phyloP scores from a whole-genome alignment of 1,140 invertebrate genomes.

The Samia ricini region DNA sequence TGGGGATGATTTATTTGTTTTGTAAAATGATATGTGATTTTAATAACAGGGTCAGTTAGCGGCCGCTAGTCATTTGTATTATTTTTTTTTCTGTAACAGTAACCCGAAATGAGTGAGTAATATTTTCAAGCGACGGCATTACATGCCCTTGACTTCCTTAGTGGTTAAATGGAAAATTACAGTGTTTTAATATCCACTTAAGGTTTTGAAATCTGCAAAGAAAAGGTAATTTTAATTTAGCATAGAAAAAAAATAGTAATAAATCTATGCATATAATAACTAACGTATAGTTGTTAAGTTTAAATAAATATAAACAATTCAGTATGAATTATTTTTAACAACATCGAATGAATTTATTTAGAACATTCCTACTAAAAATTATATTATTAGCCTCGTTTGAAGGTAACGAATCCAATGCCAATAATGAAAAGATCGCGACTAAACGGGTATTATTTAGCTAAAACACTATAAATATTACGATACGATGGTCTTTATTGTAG shows the following conservation, averaged over 20 bases:
- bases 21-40: not conserved
- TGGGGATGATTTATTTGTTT: not conserved
- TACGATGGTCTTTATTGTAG: not conserved
- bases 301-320: not conserved
- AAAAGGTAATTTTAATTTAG: not conserved
- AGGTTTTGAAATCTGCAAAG: not conserved
- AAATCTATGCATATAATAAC: not conserved
- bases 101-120: not conserved
- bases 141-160: not conserved
- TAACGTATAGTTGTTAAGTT: not conserved
- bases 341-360: not conserved
- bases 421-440: not conserved
- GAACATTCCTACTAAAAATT: not conserved
- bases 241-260: not conserved
- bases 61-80: not conserved
- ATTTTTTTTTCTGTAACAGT: not conserved
- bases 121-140: not conserved
- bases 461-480: slow-evolving; percentile 1
- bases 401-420: not conserved
- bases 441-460: not conserved
- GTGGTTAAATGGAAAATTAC: no score
- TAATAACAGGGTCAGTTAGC: not conserved
- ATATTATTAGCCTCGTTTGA: not conserved
- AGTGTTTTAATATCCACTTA: no score
- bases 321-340: not conserved